These are phyloP conservation scores for Blera fallax DNA, from an alignment of 2,888 invertebrate species.

Conservation along the genomic window DNA sequence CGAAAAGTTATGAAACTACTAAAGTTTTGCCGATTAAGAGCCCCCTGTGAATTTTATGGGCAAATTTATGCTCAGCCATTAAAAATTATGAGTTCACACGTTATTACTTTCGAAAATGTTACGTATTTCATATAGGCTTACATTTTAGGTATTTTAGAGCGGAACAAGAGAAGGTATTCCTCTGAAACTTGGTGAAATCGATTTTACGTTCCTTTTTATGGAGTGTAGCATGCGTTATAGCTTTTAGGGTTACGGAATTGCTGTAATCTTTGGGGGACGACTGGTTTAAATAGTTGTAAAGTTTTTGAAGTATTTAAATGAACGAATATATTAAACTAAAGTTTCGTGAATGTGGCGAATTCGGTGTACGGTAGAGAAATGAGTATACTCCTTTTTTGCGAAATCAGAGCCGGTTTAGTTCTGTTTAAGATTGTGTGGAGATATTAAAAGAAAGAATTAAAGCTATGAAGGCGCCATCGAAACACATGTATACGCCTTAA, in stretches of 20 bases:
- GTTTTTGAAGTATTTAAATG: not conserved
- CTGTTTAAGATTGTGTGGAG: too few species aligned
- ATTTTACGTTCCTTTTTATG: conserved; percentile 6
- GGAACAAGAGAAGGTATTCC: not conserved
- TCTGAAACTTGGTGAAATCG: conserved; percentile 15
- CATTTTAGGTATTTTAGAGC: conserved; percentile 10
- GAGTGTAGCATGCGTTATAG: not conserved
- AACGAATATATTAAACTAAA: not conserved
- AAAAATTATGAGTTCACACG: conserved; percentile 68
- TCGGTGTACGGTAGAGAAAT: too few species aligned
- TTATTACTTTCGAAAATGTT: conserved; percentile 62
- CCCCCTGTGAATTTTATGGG: conserved; percentile 60
- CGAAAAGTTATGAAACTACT: conserved; percentile 66
- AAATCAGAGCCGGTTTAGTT: too few species aligned
- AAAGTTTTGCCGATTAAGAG: conserved; percentile 64
- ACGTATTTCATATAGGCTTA: conserved; percentile 53
- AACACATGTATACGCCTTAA: too few species aligned
- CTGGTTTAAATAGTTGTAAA: not conserved
- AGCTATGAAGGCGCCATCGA: too few species aligned
- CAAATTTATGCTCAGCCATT: conserved; percentile 61
- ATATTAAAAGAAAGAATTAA: too few species aligned
- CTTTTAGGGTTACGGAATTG: not conserved
- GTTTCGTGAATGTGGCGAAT: too few species aligned
- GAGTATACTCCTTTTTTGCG: too few species aligned
- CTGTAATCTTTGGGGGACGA: not conserved